phyloP scores from a whole-genome alignment of 2,113 vertebrate species.

The Otocyon megalotis region DNA sequence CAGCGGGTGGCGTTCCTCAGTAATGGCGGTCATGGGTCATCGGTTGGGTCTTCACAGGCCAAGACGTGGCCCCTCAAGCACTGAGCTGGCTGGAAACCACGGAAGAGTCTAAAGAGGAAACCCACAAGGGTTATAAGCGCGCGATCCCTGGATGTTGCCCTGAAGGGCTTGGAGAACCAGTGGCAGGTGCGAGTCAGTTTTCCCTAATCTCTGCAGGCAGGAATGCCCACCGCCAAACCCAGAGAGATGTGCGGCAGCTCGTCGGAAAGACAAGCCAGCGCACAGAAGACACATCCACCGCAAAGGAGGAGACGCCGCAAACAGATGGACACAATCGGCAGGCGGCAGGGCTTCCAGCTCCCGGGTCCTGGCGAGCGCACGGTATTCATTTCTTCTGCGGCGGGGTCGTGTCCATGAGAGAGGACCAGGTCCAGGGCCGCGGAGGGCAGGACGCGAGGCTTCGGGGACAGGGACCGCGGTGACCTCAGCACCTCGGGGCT shows the following conservation, averaged over 20 bases:
- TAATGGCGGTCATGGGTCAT: background rate
- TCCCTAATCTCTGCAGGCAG: background rate
- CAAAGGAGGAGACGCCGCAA: background rate
- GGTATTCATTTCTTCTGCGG: accelerated
- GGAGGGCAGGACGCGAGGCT: accelerated
- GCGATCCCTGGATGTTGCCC: background rate
- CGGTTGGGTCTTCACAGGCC: background rate
- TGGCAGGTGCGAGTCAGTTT: accelerated
- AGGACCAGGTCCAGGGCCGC: accelerated
- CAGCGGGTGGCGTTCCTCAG: background rate
- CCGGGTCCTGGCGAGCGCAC: background rate
- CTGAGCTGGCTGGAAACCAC: background rate
- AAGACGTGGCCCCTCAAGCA: background rate
- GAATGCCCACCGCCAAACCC: background rate
- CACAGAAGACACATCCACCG: background rate
- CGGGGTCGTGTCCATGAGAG: background rate
- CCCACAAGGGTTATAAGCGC: accelerated
- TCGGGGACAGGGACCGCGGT: accelerated
- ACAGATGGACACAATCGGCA: background rate
- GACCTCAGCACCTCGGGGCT: accelerated
- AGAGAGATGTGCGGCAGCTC: background rate
- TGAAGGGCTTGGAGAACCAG: background rate
- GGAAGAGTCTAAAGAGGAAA: accelerated
- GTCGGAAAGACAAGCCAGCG: background rate
- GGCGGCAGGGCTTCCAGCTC: background rate